Evolutionary conservation across 2,888 invertebrate species (phyloP), one percentile per base, ranked within the genome.

Genomic region (Pyrgus malvae): DNA sequence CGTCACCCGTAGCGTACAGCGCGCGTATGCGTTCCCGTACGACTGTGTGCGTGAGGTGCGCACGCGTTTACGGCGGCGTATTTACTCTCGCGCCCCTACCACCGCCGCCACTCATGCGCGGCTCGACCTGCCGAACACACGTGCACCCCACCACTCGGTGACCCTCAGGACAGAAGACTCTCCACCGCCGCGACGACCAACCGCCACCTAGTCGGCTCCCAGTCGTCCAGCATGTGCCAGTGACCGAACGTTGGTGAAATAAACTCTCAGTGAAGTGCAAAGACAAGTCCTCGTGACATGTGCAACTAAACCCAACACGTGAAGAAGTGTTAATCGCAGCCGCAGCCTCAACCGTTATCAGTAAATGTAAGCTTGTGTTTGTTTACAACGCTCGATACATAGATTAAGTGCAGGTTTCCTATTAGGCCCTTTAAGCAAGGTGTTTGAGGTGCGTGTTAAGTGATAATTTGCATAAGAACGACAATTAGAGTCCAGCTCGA

Each of bases 1-100:
- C 74, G 76, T 76, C 68, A 67, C 66, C 66, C 68, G 63, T 62
- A 51, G 66, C 72, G 66, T 74, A 63, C 62, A 76, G 56, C 57
- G 58, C 55, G 62, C 64, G 76, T 76, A 72, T 73, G 78, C 67
- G 74, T 63, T 60, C 12, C 23, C 21, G 53, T 55, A 56, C 53
- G 51, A 48, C 56, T 60, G 85, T 80, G 78, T 80, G 80, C 76
- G 81, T 78, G 68, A 72, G 77, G 80, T 67, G 80, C 76, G 87
- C 87, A 82, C 83, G 83, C 84, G 86, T 78, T 63, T 75, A 75
- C 77, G 68, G 62, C 80, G 74, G 74, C 76, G 87, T 90, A 90
- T 90, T 88, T 90, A 90, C 90, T 76, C 80, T 81, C 60, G 79
- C 81, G 83, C 83, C 88, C 88, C 89, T 89, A 81, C 90, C 88